Evolutionary conservation across 1,140 invertebrate species (phyloP).

Genomic region (Drosophila virilis): DNA sequence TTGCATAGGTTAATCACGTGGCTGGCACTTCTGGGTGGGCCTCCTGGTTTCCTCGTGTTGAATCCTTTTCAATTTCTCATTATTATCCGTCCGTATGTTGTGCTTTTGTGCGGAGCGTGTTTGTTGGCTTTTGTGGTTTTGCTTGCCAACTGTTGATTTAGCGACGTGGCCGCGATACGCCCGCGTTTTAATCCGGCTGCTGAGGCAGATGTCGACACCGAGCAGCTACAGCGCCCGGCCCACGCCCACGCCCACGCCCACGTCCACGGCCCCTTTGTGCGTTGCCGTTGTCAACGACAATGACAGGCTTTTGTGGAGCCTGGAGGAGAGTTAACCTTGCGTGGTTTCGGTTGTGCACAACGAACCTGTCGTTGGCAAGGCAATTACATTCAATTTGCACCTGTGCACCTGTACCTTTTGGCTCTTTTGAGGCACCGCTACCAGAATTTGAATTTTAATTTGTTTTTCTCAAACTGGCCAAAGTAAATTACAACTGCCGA

Average conservation of each 20-base stretch:
- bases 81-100: slow-evolving; percentile 29
- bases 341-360: slow-evolving; percentile 57
- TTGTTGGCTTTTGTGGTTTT: slow-evolving; percentile 54
- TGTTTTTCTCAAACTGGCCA: slow-evolving; percentile 48
- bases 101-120: slow-evolving; percentile 14
- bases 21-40: neutral
- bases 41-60: neutral
- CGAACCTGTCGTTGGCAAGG: slow-evolving; percentile 42
- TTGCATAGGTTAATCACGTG: slow-evolving; percentile 23
- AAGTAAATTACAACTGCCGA: slow-evolving; percentile 57
- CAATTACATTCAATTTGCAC: slow-evolving; percentile 80
- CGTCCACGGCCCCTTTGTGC: neutral
- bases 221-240: no score
- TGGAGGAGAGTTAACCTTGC: slow-evolving; percentile 26
- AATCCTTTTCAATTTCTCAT: slow-evolving; percentile 34
- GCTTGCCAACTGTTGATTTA: slow-evolving; percentile 79
- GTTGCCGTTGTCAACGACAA: slow-evolving; percentile 66
- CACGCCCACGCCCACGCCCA: no score
- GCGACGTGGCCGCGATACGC: slow-evolving; percentile 42
- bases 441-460: slow-evolving; percentile 48
- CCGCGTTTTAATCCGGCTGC: slow-evolving; percentile 21
- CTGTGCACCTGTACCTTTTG: slow-evolving; percentile 42
- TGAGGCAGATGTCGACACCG: neutral
- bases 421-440: slow-evolving; percentile 11
- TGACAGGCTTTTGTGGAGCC: slow-evolving; percentile 57